Evolutionary conservation across 2,888 invertebrate species (phyloP), one percentile per base, ranked within the genome.

Genomic region (Stenolophus ochropezus): DNA sequence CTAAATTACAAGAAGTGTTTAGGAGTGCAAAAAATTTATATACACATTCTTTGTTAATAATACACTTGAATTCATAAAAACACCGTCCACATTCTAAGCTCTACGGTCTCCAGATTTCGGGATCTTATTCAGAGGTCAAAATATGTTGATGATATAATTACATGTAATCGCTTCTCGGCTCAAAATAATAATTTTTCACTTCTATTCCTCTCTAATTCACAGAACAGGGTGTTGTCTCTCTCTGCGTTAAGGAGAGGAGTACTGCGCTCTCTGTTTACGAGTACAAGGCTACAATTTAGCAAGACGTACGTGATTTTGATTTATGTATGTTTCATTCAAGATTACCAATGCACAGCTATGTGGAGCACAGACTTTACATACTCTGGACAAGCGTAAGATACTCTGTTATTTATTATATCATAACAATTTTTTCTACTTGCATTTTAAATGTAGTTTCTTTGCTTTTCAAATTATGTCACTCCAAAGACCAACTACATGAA

Each of bases 291-390:
- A 25, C 56, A 61, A 77, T 77, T 77, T 77, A 77, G 77, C 77
- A 77, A 61, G 33, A 47, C 33, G 42, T 27, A 77, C 61, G 49
- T 51, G 69, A 78, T 61, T 77, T 77, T 61, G 58, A 77, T 78
- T 78, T 78, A 78, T 78, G 69, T 42, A 51, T 69, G 49, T 78
- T 33, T 58, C 77, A 77, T 77, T 78, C 51, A 69, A 61, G 49
- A 69, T 42, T 77, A 61, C 61, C 56, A 76, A 76, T 76, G 76
- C 25, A 56, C 56, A 21, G 47, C 71, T 71, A 65, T 65, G 65
- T 42, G 33, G n/a, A 33, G 8, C 69, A 69, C 8, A 33, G 69
- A 69, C 8, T 18, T 42, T 42, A 14, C 33, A 14, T 69, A 69
- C 20, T 18, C 18, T 69, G 69, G 69, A 69, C 27, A n/a, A n/a